These are phyloP conservation scores for Cacoxenus indagator DNA, from an alignment of 2,888 invertebrate genomes.

Conservation along the genomic window DNA sequence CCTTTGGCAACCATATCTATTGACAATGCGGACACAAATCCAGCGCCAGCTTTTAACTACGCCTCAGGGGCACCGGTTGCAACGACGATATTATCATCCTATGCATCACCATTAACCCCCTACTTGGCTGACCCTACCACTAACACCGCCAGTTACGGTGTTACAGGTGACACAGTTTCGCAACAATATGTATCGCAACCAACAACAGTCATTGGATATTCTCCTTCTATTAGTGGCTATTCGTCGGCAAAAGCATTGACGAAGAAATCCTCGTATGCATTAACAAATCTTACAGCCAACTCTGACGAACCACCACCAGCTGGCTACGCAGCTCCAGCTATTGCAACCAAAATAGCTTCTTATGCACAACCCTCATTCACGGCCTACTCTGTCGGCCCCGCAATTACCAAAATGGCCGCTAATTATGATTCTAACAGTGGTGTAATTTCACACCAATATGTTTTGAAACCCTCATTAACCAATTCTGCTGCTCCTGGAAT, in stretches of 20 bases:
- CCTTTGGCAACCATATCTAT: slow-evolving; percentile 29
- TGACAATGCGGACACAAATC: slow-evolving; percentile 47
- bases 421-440: slow-evolving; percentile 41
- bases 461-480: slow-evolving; percentile 47
- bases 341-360: neutral
- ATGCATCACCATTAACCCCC: slow-evolving; percentile 41
- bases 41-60: slow-evolving; percentile 36
- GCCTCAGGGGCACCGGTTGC: no score
- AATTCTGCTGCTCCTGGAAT: slow-evolving; percentile 38
- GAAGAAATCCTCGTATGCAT: no score
- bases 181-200: slow-evolving; percentile 39
- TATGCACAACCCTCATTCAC: slow-evolving; percentile 43
- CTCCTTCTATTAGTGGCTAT: slow-evolving; percentile 37
- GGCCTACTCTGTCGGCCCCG: slow-evolving; percentile 41
- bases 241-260: no score
- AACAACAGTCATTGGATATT: slow-evolving; percentile 14
- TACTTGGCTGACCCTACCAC: slow-evolving; percentile 37
- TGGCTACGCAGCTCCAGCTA: slow-evolving; percentile 39
- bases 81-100: no score
- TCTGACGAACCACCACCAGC: slow-evolving; percentile 38
- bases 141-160: no score
- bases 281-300: no score
- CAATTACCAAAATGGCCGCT: slow-evolving; percentile 45
- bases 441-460: slow-evolving; percentile 54
- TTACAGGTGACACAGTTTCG: slow-evolving; percentile 34